phyloP scores from a whole-genome alignment of 2,113 vertebrate species.

The Guaruba guarouba region DNA sequence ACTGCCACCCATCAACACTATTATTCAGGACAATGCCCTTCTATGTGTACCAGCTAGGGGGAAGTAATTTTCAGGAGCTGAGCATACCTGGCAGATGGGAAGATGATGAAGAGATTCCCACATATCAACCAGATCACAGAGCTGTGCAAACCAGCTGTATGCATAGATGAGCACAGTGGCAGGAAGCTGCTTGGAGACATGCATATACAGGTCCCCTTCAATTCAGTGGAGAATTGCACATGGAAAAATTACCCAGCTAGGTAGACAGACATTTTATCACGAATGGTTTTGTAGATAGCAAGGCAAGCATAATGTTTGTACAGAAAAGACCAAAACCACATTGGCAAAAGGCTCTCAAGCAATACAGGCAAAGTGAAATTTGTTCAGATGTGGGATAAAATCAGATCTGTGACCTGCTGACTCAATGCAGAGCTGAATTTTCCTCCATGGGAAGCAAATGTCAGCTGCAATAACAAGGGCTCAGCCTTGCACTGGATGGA shows the following conservation, averaged over 20 bases:
- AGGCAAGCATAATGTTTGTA: background rate
- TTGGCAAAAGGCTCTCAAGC: background rate
- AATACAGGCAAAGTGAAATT: background rate
- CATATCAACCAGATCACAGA: background rate
- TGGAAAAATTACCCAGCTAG: background rate
- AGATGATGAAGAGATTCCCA: slow-evolving; percentile 1
- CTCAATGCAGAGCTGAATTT: background rate
- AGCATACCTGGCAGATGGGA: background rate
- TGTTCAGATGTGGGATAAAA: background rate
- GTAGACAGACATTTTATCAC: background rate
- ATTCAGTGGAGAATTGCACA: rapidly evolving
- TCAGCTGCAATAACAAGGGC: background rate
- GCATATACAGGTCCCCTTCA: background rate
- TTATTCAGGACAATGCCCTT: background rate
- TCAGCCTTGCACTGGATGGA: background rate
- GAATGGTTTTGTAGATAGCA: background rate
- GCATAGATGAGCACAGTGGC: background rate
- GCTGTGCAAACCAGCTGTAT: background rate
- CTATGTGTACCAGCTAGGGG: background rate
- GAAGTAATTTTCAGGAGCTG: background rate
- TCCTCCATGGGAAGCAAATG: background rate
- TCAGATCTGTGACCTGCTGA: background rate
- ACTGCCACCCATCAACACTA: background rate
- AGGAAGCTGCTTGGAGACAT: background rate
- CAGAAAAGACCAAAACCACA: background rate